phyloP scores from a whole-genome alignment of 2,113 vertebrate species.

The Romanogobio albipinnatus region DNA sequence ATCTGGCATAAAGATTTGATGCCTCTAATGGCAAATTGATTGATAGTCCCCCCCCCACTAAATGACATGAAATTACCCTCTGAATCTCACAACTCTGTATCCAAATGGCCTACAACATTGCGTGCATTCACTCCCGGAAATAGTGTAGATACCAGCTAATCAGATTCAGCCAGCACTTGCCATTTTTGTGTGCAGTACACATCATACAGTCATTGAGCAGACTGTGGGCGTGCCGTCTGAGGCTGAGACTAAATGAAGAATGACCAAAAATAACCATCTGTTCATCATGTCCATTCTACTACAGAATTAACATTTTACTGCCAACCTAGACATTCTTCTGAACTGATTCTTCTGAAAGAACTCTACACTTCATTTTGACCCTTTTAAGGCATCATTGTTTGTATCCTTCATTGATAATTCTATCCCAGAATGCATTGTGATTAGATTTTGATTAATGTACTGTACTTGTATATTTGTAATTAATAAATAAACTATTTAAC shows the following conservation, averaged over 20 bases:
- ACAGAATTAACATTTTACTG: not conserved
- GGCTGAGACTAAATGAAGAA: constrained; percentile 10
- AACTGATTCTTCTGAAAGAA: not conserved
- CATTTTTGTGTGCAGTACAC: constrained; percentile 1
- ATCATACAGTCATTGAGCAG: not conserved
- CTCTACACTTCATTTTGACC: not conserved
- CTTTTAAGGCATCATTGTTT: not conserved
- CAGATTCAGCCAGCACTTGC: constrained; percentile 8
- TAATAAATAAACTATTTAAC: not conserved
- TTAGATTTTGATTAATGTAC: not conserved
- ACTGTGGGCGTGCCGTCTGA: not conserved
- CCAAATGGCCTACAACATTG: not conserved
- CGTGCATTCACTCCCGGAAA: not conserved
- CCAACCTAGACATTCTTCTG: constrained; percentile 17
- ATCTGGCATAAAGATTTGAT: not conserved
- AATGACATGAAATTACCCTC: not conserved
- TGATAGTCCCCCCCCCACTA: not conserved
- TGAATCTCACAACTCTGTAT: not conserved
- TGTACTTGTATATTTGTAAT: not conserved
- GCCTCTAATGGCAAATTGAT: not conserved
- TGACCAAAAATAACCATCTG: constrained; percentile 19
- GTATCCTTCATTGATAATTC: not conserved
- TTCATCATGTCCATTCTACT: constrained; percentile 9
- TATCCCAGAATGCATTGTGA: not conserved
- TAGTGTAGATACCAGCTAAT: not conserved